Evolutionary conservation across 2,888 invertebrate genomes (phyloP), one percentile per base, ranked within the genome.

Genomic region (Mythimna loreyi): DNA sequence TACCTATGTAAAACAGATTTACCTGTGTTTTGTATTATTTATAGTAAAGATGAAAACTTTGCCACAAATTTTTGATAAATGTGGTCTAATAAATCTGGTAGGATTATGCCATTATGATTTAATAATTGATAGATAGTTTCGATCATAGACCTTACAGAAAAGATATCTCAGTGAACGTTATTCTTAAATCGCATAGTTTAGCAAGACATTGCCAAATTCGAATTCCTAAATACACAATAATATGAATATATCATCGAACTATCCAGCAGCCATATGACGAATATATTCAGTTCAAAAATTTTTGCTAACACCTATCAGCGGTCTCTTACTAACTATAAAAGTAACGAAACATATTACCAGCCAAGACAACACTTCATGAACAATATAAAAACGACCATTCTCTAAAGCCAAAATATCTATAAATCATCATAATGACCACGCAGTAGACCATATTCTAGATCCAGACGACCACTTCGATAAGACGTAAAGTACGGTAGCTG

Each of bases 401-500:
- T 36, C 79, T 6, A 52, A 33, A 65, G 25, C 56, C 60, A 52
- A 65, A 56, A 63, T 60, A 69, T 30, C 63, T 67, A 72, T 78
- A 78, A 69, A 78, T 73, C 74, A 72, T 62, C 72, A 56, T 50
- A 67, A 75, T 65, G 66, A 52, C 60, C 57, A 36, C 47, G 9
- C 60, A 53, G 23, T 47, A 47, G 40, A 65, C 75, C 52, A 57
- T 65, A 70, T 75, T 40, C 47, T 47, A 49, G 67, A 66, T 59
- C 30, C 40, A 67, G 43, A 73, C 40, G 23, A 73, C 56, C 56
- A 52, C 52, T 67, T 67, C 63, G 58, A 75, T 75, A 79, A 80
- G 52, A 67, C 72, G 69, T 69, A 69, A 75, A 61, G 33, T 66
- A 53, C 52, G 73, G 53, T 23, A 60, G 59, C 75, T 73, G 82